phyloP scores from a whole-genome alignment of 37 sponge, comb jelly and placozoan genomes.

The Haliclona indistincta region DNA sequence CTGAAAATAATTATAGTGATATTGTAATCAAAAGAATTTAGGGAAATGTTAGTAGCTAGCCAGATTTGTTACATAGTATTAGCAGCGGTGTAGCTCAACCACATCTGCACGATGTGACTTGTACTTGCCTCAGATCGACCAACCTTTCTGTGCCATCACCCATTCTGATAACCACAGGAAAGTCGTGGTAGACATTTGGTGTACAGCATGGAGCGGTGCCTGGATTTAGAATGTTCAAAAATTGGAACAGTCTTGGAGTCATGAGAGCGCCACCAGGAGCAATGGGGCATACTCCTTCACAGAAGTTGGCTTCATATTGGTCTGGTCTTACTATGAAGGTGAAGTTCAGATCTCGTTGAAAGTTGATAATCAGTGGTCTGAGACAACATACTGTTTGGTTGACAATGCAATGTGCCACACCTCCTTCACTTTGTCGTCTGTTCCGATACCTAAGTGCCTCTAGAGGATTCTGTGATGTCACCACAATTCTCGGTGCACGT shows the following conservation, averaged over 20 bases:
- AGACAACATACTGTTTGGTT: slow-evolving; percentile 61
- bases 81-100: too few relatives aligned
- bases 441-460: not conserved
- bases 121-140: slow-evolving; percentile 28
- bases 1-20: too few relatives aligned
- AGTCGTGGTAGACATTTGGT: slow-evolving; percentile 2
- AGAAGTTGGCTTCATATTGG: slow-evolving; percentile 40
- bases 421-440: not conserved
- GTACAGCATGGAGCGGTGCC: slow-evolving; percentile 65
- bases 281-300: slow-evolving; percentile 56
- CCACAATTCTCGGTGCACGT: slow-evolving; percentile 22
- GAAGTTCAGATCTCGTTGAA: slow-evolving; percentile 36
- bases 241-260: slow-evolving; percentile 33
- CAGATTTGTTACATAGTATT: too few relatives aligned
- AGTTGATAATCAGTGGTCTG: slow-evolving; percentile 37
- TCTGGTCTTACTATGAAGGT: slow-evolving; percentile 30
- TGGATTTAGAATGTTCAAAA: slow-evolving; percentile 15
- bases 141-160: not conserved
- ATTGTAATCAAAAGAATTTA: too few relatives aligned
- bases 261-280: not conserved
- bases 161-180: not conserved
- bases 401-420: slow-evolving; percentile 21
- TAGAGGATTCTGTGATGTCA: slow-evolving; percentile 35
- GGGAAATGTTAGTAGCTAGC: too few relatives aligned
- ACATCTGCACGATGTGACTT: slow-evolving; percentile 46